Evolutionary conservation across 23 tunicate genomes (phyloP).

Genomic region (Diplosoma virens): DNA sequence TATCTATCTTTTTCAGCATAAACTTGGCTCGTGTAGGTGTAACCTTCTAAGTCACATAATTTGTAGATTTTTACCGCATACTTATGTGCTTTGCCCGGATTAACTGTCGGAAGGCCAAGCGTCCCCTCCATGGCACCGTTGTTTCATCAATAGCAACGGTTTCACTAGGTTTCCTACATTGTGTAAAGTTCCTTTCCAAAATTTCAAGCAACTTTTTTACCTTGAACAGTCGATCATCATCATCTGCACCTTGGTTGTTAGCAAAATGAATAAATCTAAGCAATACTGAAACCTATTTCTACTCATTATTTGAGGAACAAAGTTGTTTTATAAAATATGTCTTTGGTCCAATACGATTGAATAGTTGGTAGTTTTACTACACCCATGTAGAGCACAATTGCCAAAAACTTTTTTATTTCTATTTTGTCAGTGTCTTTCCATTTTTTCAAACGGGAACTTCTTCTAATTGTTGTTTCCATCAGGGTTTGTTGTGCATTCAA

Average conservation of each 20-base stretch:
- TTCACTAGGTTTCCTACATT: background rate
- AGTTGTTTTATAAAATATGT: constrained; percentile 16
- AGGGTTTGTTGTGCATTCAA: constrained; percentile 15
- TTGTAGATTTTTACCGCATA: constrained; percentile 12
- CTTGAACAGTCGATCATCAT: constrained; percentile 6
- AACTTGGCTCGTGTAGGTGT: background rate
- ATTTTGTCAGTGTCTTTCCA: constrained; percentile 14
- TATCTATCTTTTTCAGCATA: background rate
- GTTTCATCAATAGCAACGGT: constrained; percentile 4
- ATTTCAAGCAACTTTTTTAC: background rate
- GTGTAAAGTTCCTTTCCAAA: constrained; percentile 1
- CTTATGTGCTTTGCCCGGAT: constrained; percentile 1
- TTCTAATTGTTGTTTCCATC: background rate
- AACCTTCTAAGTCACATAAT: constrained; percentile 5
- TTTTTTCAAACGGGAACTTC: background rate
- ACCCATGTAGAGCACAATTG: constrained; percentile 18
- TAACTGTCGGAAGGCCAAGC: constrained; percentile 13
- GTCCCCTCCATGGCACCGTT: constrained; percentile 20
- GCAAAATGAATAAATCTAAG: constrained; percentile 4
- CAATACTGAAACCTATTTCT: background rate
- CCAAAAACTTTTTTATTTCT: constrained; percentile 11
- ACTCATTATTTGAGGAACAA: constrained; percentile 20
- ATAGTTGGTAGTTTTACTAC: constrained; percentile 1
- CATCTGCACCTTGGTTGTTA: background rate
- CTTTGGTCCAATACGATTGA: background rate